Conservation (phyloP, 1,140 invertebrate genomes). For the silkworm (Bombyx mori) region ASM3026992v2 NC_085126.1:4149001-4149500, state of each 20-base stretch:
- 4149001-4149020: conserved; percentile 65
- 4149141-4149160: conserved; percentile 60
- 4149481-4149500: conserved; percentile 52
- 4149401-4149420: conserved; percentile 65
- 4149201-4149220: conserved; percentile 45
- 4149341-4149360: conserved; percentile 55
- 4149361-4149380: conserved; percentile 61
- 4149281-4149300: conserved; percentile 61
- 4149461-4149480: conserved; percentile 51
- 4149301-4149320: conserved; percentile 68
- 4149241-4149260: conserved; percentile 55
- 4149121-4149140: conserved; percentile 56
- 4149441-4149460: conserved; percentile 47
- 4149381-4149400: conserved; percentile 55
- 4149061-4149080: conserved; percentile 66
- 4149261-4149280: conserved; percentile 51
- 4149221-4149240: conserved; percentile 42
- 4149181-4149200: conserved; percentile 47
- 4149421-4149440: conserved; percentile 59
- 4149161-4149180: conserved; percentile 65
- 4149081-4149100: conserved; percentile 66
- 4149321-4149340: conserved; percentile 68
- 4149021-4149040: conserved; percentile 67
- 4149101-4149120: conserved; percentile 59
- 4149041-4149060: conserved; percentile 66